These are phyloP conservation scores for Agrypnus murinus DNA, from an alignment of 2,888 invertebrate genomes.

Conservation along the genomic window DNA sequence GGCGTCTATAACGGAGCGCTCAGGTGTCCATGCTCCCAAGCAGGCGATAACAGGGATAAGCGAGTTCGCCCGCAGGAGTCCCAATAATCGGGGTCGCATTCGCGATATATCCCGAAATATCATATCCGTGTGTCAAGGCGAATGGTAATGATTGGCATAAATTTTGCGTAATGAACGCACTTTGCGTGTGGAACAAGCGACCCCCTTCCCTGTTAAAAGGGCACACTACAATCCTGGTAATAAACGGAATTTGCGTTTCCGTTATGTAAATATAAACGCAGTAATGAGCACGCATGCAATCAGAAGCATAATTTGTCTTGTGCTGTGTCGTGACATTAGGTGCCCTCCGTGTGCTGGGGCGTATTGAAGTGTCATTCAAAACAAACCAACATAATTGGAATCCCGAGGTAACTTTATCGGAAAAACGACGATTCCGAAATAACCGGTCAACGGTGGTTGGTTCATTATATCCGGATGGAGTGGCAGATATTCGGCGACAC, in stretches of 20 bases:
- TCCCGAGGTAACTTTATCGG: conserved; percentile 51
- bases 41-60: conserved; percentile 72
- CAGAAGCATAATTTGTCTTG: conserved; percentile 63
- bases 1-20: conserved; percentile 62
- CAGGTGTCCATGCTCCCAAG: conserved; percentile 70
- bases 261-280: conserved; percentile 56
- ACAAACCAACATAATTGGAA: conserved; percentile 59
- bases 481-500: conserved; percentile 47
- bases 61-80: conserved; percentile 63
- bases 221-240: conserved; percentile 53
- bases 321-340: conserved; percentile 57
- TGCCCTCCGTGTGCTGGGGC: conserved; percentile 49
- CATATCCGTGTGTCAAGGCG: conserved; percentile 70
- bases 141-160: conserved; percentile 72
- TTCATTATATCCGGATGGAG: conserved; percentile 48
- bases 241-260: conserved; percentile 60
- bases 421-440: conserved; percentile 52
- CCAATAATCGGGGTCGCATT: conserved; percentile 67
- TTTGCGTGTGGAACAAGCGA: conserved; percentile 59
- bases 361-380: conserved; percentile 64
- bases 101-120: conserved; percentile 62
- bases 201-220: conserved; percentile 50
- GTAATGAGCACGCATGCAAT: conserved; percentile 60
- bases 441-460: conserved; percentile 42
- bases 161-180: conserved; percentile 70